These are phyloP conservation scores for Ichneumon xanthorius DNA, from an alignment of 2,888 invertebrate species.

Conservation along the genomic window DNA sequence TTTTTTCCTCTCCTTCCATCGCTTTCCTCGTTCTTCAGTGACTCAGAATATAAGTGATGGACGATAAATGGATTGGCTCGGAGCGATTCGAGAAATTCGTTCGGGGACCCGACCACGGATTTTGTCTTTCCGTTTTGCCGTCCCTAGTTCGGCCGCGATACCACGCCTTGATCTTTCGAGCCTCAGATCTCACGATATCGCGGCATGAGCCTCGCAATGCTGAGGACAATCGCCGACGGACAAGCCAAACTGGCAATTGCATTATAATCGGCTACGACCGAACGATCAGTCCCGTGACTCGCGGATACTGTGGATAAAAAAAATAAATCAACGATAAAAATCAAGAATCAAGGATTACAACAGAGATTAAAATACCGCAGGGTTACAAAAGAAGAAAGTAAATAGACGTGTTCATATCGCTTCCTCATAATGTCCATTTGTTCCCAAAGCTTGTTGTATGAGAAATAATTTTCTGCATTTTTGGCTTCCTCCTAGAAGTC, in stretches of 20 bases:
- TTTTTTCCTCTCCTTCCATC: constrained; percentile 32
- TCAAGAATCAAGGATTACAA: too few relatives aligned
- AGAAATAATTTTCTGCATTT: too few relatives aligned
- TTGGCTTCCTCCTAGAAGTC: too few relatives aligned
- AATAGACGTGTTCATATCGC: too few relatives aligned
- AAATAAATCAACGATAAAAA: too few relatives aligned
- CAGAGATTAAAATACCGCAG: too few relatives aligned
- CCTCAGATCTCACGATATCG: constrained; percentile 10
- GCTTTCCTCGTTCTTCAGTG: constrained; percentile 30
- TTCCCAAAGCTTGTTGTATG: too few relatives aligned
- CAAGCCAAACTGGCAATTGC: constrained; percentile 49
- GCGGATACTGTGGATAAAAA: too few relatives aligned
- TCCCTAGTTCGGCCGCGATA: neutral
- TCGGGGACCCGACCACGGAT: constrained; percentile 55
- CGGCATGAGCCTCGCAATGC: constrained; percentile 34
- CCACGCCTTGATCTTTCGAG: neutral
- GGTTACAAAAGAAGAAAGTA: too few relatives aligned
- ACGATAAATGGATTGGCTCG: constrained; percentile 71
- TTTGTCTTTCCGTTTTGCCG: constrained; percentile 36
- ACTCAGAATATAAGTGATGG: constrained; percentile 44
- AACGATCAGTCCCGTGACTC: constrained; percentile 1
- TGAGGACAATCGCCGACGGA: constrained; percentile 39
- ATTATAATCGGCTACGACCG: constrained; percentile 36
- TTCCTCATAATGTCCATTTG: too few relatives aligned
- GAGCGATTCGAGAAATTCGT: constrained; percentile 69